Evolutionary conservation across 2,113 vertebrate species (phyloP).

Genomic region (Petrocephalus zakoni): DNA sequence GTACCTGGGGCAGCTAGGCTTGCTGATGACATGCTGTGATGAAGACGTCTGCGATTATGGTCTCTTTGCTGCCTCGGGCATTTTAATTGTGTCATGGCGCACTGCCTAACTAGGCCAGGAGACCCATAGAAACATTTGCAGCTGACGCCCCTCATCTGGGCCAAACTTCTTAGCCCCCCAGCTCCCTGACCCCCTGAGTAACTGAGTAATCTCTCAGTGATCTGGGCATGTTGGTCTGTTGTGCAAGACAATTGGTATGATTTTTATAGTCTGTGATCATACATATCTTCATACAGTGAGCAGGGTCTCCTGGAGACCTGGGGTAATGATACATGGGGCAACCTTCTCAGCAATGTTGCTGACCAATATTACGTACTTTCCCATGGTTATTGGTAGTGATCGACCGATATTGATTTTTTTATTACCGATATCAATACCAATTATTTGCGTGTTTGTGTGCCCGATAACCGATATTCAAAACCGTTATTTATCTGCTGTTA

Average conservation of each 20-base stretch:
- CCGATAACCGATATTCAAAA: too few relatives aligned
- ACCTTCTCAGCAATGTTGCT: not conserved
- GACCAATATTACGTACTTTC: not conserved
- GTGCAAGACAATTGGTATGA: not conserved
- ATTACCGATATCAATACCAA: too few relatives aligned
- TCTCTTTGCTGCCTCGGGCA: not conserved
- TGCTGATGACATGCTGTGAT: not conserved
- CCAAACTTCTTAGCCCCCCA: not conserved
- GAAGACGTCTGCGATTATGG: not conserved
- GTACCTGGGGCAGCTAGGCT: not conserved
- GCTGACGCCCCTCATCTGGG: not conserved
- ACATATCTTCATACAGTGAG: not conserved
- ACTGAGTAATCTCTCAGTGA: not conserved
- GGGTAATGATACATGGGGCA: not conserved
- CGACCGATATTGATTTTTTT: too few relatives aligned
- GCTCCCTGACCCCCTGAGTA: not conserved
- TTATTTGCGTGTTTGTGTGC: too few relatives aligned
- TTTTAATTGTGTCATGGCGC: not conserved
- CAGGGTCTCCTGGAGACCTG: not conserved
- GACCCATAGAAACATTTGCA: not conserved
- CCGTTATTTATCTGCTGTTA: too few relatives aligned
- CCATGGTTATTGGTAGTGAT: not conserved
- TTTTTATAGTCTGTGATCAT: not conserved
- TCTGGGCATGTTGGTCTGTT: not conserved
- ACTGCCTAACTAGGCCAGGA: not conserved